Percentiles rank a stretch among this genome's conserved stretches.
Evolutionary conservation across 2,888 invertebrate species (phyloP).

Genomic region (Hoplodrina blanda): DNA sequence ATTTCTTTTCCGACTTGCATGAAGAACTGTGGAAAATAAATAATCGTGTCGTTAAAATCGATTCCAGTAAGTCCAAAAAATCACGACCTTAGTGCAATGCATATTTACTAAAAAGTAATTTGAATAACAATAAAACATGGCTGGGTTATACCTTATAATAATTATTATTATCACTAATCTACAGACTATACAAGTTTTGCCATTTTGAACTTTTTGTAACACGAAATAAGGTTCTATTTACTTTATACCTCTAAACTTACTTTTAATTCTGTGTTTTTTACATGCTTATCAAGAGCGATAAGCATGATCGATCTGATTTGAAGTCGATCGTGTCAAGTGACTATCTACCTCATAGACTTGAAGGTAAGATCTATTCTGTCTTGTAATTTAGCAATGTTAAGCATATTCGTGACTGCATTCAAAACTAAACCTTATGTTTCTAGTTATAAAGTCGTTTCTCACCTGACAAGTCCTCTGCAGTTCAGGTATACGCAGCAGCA

Average conservation of each 20-base stretch:
- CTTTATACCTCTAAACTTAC: too few species aligned
- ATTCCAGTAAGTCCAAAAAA: not conserved
- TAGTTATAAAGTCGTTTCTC: slow-evolving; percentile 43
- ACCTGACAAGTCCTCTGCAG: slow-evolving; percentile 98
- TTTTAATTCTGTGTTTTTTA: too few species aligned
- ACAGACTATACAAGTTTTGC: too few species aligned
- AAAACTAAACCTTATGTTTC: not conserved
- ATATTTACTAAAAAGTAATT: too few species aligned
- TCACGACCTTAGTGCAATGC: not conserved
- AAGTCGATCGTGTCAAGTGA: not conserved
- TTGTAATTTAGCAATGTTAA: not conserved
- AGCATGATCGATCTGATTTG: too few species aligned
- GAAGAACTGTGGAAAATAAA: slow-evolving; percentile 79
- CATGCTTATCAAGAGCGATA: too few species aligned
- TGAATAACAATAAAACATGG: too few species aligned
- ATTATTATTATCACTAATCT: too few species aligned
- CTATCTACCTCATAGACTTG: not conserved
- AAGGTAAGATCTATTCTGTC: not conserved
- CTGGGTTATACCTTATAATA: too few species aligned
- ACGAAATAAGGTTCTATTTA: not conserved
- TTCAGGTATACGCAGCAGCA: slow-evolving; percentile 97
- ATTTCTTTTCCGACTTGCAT: slow-evolving; percentile 97
- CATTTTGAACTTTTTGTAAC: not conserved
- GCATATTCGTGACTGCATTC: not conserved
- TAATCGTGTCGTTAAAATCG: not conserved